Evolutionary conservation across 2,113 vertebrate species (phyloP), one percentile per base, ranked within the genome.

Genomic region (Cervus canadensis): DNA sequence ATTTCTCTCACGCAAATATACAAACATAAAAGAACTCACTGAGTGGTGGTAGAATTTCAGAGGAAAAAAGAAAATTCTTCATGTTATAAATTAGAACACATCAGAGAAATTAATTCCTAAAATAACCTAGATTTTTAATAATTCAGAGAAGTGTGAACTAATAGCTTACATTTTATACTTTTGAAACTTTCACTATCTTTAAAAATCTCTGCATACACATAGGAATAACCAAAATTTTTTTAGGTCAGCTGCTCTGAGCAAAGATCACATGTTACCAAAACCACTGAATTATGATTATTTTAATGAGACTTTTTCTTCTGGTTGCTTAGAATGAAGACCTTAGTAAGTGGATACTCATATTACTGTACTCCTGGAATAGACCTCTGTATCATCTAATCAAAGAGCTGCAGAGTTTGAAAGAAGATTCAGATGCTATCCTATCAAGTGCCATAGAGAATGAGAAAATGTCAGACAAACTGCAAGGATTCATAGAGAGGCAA

Each of bases 121-220:
- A 43, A 5, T 74, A 74, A 74, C 67, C 9, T 4, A 40, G n/a
- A 71, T 71, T 71, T 40, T 71, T 40, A 9, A 71, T 40, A 71
- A 71, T 71, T 71, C 0, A 11, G 19, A 0, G 0, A 40, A 11
- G 9, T 40, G 10, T 5, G n/a, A 40, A 23, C n/a, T 71, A 71
- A 40, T 6, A 36, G n/a, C 19, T 71, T 71, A 40, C 17, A 23
- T 40, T 40, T 36, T 71, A 71, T 36, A 71, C n/a, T 71, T 71
- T 23, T 40, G n/a, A 4, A 71, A 71, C 10, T 40, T 71, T 71
- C 23, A 40, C 19, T 40, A 71, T 10, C 10, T 71, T 71, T 10
- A 76, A 19, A 30, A 79, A 10, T 81, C 7, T 81, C 10, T 81
- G 78, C 48, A 33, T 6, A 21, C 78, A 33, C 45, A 33, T 11